These are phyloP conservation scores for Pristis pectinata DNA, from an alignment of 2,797 vertebrate genomes.

Conservation along the genomic window DNA sequence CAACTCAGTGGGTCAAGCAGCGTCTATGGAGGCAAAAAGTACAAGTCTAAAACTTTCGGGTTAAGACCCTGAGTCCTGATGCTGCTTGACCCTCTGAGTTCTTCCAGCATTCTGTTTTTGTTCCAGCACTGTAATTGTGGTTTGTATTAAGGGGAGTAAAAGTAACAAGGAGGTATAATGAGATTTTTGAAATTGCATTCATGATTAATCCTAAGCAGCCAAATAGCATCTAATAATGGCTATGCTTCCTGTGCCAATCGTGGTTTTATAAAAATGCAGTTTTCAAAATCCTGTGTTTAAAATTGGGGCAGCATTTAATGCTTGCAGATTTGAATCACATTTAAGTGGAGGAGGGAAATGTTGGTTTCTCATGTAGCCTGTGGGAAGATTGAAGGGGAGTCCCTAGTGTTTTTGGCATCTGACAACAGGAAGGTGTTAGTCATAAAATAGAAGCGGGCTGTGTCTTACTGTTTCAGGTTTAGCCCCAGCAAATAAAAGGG, in stretches of 20 bases:
- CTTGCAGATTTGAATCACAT: background rate
- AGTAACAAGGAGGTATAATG: background rate
- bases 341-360: background rate
- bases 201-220: background rate
- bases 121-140: background rate
- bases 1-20: too few relatives aligned
- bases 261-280: background rate
- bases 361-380: background rate
- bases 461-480: background rate
- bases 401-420: background rate
- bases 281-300: background rate
- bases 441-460: background rate
- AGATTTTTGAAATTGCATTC: background rate
- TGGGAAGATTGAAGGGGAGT: background rate
- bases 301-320: background rate
- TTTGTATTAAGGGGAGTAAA: background rate
- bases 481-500: background rate
- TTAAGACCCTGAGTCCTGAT: too few relatives aligned
- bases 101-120: too few relatives aligned
- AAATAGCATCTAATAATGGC: background rate
- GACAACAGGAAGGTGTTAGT: background rate
- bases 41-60: too few relatives aligned
- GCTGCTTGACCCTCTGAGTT: too few relatives aligned
- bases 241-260: background rate
- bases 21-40: too few relatives aligned